Evolutionary conservation across 2,113 vertebrate species (phyloP), one percentile per base, ranked within the genome.

Genomic region (Pedionomus torquatus): DNA sequence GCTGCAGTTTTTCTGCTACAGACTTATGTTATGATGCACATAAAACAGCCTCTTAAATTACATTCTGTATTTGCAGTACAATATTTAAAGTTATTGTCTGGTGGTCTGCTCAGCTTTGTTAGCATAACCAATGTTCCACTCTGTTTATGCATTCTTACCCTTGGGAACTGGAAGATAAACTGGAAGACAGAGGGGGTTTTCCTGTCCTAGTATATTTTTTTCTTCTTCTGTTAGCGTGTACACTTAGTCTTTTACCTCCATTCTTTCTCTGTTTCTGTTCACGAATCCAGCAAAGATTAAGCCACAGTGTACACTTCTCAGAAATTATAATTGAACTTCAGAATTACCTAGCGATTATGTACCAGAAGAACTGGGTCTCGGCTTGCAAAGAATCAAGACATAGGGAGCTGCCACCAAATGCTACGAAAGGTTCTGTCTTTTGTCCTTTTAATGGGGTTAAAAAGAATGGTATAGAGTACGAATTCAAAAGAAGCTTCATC

Each of bases 11-110:
- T 87, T 31, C 72, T 20, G 52, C 83, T 60, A 23, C 8, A 3
- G 52, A 44, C 72, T 87, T 85, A 43, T 33, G 95, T 92, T 95
- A 81, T 81, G 83, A 49, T 44, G 23, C 7, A 1, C 58, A 49
- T 69, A 65, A 92, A 96, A 39, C 66, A 66, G 51, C 49, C 61
- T 90, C 71, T 83, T 92, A 88, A 88, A 90, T 92, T 65, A 64
- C 31, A 28, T 86, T 31, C 37, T 92, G 84, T 92, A 71, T 89
- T 95, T 96, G 89, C 69, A 87, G 43, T 60, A 33, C 7, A 64
- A 61, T 83, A 78, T 75, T 93, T 89, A 46, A 81, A 64, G 48
- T 87, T 63, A 60, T 9, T 78, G 37, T 74, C 70, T 82, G 72
- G 61, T 85, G 69, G 54, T 89, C 61, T 96, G 61, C 58, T 86